Percentiles rank a stretch among this genome's conserved stretches.
These are phyloP conservation scores for Papilio glaucus DNA, from an alignment of 1,140 invertebrate genomes.

Conservation along the genomic window DNA sequence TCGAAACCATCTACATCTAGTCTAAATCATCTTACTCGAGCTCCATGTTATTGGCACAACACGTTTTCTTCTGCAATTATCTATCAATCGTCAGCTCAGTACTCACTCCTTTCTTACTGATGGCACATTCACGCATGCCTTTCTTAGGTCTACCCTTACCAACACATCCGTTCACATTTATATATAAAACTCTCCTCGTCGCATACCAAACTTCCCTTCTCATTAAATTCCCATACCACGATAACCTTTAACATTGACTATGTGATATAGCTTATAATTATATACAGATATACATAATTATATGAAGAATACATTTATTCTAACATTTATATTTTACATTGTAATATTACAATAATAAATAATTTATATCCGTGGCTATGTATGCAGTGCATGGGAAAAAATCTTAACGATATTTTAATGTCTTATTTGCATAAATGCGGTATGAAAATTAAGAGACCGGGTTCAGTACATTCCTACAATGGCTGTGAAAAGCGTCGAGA, in stretches of 20 bases:
- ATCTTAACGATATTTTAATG: slow-evolving; percentile 7
- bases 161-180: too few species aligned
- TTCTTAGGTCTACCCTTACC: too few species aligned
- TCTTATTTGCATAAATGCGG: slow-evolving; percentile 7
- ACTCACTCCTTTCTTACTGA: background rate
- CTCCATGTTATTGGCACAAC: too few species aligned
- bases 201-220: background rate
- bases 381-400: slow-evolving; percentile 5
- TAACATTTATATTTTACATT: too few species aligned
- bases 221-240: background rate
- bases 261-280: background rate
- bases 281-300: background rate
- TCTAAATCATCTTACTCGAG: too few species aligned
- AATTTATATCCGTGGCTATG: too few species aligned
- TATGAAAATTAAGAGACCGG: slow-evolving; percentile 16
- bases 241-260: background rate
- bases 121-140: too few species aligned
- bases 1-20: too few species aligned
- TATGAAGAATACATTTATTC: too few species aligned
- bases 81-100: background rate
- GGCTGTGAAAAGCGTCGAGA: slow-evolving; percentile 40
- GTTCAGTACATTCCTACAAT: slow-evolving; percentile 35
- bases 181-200: too few species aligned
- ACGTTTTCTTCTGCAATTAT: too few species aligned
- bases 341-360: too few species aligned